Base-by-base conservation (phyloP, 2,113 vertebrate genomes). In the Protobothrops flavoviridis region DNA sequence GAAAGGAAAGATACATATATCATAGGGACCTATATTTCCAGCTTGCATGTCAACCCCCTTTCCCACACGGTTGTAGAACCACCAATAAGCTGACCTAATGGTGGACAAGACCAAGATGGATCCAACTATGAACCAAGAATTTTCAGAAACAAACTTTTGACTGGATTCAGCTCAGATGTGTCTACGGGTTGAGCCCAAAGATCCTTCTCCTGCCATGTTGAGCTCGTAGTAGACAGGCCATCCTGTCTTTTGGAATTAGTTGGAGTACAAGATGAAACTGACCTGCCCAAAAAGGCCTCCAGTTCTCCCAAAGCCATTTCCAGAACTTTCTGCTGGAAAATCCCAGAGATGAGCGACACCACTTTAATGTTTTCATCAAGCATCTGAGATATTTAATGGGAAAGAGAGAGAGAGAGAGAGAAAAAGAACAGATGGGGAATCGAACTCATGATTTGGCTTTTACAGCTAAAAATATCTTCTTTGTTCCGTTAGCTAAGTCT, bases 281-380 rank as follows among this genome's bases (percentile, higher is more conserved):
- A 99, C 99, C 99, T 98, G 96, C 98, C 98, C 7, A 99, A 96
- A 94, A 99, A 99, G 57, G 97, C 97, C 90, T 99, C 98, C 89
- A 99, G 98, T 96, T 99, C 98, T 86, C 98, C 98, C 89, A 99
- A 95, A 5, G 98, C 98, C 98, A 99, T 99, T 95, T 95, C 97
- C 45, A 98, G 98, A 10, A 98, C 98, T 96, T 98, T 98, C 92
- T 98, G 98, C 94, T 98, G 97, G 88, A 99, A 97, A 6, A 98
- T 97, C 87, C 97, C 94, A 0, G 98, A 98, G 87, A 99, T 98
- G 97, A 98, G 96, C 87, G 98, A 96, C 43, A 98, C 98, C 55
- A 99, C 98, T 0, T 97, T 97, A 91, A 99, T 98, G 43, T 99
- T 99, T 97, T 99, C 99, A 94, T 98, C 98, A 96, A 99, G 97